Conservation (phyloP, 1,140 invertebrate species). For the Leptonema lineaticorne region DNA sequence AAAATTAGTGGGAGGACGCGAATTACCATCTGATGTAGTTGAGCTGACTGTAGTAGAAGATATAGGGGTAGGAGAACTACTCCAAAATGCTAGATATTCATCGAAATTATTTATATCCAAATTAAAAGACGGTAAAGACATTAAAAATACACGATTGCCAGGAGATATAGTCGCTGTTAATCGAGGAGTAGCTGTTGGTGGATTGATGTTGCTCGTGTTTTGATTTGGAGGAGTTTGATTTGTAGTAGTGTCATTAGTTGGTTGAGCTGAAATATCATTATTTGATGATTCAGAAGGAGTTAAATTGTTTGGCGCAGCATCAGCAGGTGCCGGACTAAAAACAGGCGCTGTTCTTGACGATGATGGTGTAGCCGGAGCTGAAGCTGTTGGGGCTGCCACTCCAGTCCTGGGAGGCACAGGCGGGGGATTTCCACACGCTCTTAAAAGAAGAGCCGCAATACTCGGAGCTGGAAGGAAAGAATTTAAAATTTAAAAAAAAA, state of each 20-base stretch:
- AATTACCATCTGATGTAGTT: constrained; percentile 21
- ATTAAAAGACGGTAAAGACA: constrained; percentile 17
- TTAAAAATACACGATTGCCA: constrained; percentile 16
- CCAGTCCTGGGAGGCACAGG: neutral
- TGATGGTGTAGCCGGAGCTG: neutral
- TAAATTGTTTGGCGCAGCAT: constrained; percentile 1
- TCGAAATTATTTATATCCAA: neutral
- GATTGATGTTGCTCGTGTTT: neutral
- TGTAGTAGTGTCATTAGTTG: neutral
- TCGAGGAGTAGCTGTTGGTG: neutral
- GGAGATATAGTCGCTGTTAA: neutral
- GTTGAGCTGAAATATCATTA: neutral
- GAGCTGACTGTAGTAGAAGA: constrained; percentile 17
- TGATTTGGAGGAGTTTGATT: neutral
- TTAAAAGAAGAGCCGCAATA: constrained; percentile 25
- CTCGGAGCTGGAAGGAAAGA: neutral
- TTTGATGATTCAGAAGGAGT: neutral
- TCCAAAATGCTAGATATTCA: constrained; percentile 10
- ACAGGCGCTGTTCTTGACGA: constrained; percentile 1
- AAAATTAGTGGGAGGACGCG: constrained; percentile 25
- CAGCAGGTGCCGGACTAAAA: neutral
- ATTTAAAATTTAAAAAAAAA: neutral
- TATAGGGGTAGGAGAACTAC: neutral
- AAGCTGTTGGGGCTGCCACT: neutral
- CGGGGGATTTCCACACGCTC: constrained; percentile 22